These are phyloP conservation scores for Cordilura impudica DNA, from an alignment of 2,888 invertebrate species.

Conservation along the genomic window DNA sequence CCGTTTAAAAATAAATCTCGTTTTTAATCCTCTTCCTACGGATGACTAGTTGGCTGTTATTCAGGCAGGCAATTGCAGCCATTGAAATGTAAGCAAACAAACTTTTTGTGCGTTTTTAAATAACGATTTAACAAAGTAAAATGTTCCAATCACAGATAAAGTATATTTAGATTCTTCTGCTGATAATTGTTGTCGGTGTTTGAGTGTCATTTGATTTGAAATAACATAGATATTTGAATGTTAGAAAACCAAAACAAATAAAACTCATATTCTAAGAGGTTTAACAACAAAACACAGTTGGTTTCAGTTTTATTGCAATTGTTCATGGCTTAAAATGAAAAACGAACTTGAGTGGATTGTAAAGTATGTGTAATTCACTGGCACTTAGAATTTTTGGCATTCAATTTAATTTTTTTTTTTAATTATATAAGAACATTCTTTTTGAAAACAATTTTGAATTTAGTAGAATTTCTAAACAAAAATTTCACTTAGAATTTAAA, in stretches of 20 bases:
- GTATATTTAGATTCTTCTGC: background rate
- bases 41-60: background rate
- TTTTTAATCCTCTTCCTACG: background rate
- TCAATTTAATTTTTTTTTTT: too few relatives aligned
- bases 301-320: background rate
- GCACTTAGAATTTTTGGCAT: too few relatives aligned
- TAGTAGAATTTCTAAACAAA: too few relatives aligned
- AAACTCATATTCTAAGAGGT: background rate
- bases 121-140: conserved; percentile 23
- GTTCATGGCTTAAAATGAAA: background rate
- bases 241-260: background rate
- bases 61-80: conserved; percentile 5
- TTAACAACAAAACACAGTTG: background rate
- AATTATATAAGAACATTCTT: too few relatives aligned
- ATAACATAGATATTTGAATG: conserved; percentile 15
- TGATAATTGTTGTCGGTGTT: background rate
- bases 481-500: too few relatives aligned
- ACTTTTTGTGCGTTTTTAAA: conserved; percentile 27
- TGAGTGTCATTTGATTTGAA: conserved; percentile 14
- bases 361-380: too few relatives aligned
- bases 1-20: too few relatives aligned
- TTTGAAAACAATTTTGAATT: too few relatives aligned
- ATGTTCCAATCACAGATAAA: background rate
- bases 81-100: conserved; percentile 22
- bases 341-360: too few relatives aligned